Conservation (phyloP, 2,113 vertebrate species). For the Indicator indicator region DNA sequence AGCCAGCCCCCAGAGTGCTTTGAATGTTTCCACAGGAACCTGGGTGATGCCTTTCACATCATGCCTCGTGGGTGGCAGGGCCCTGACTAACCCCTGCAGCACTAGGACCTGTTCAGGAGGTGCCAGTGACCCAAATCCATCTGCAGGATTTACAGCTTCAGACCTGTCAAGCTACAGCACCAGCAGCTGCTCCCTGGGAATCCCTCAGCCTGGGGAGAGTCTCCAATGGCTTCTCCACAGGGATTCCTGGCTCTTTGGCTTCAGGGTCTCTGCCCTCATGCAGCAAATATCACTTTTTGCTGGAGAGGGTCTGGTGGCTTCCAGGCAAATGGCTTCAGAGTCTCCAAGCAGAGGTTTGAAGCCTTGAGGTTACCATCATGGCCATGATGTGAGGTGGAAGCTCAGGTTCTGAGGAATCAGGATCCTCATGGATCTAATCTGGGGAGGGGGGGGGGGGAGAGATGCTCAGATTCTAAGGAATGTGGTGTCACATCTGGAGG, state of each 20-base stretch:
- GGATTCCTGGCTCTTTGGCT: fast-evolving
- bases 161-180: neutral
- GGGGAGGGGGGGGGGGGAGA: neutral
- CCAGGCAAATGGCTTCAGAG: neutral
- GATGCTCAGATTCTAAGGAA: neutral
- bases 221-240: neutral
- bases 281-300: neutral
- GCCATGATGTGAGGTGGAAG: neutral
- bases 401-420: neutral
- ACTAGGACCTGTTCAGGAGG: neutral
- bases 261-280: neutral
- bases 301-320: neutral
- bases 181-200: neutral
- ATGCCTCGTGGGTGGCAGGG: slow-evolving; percentile 47
- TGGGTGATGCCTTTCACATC: slow-evolving; percentile 35
- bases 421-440: neutral
- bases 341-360: neutral
- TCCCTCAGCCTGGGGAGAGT: neutral
- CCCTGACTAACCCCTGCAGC: slow-evolving; percentile 40
- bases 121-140: neutral
- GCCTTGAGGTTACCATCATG: neutral
- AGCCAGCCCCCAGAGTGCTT: slow-evolving; percentile 31
- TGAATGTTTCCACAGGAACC: slow-evolving; percentile 37
- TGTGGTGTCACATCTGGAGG: no score
- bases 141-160: slow-evolving; percentile 20